Evolutionary conservation across 2,888 invertebrate species (phyloP), one percentile per base, ranked within the genome.

Genomic region (Melieria crassipennis): DNA sequence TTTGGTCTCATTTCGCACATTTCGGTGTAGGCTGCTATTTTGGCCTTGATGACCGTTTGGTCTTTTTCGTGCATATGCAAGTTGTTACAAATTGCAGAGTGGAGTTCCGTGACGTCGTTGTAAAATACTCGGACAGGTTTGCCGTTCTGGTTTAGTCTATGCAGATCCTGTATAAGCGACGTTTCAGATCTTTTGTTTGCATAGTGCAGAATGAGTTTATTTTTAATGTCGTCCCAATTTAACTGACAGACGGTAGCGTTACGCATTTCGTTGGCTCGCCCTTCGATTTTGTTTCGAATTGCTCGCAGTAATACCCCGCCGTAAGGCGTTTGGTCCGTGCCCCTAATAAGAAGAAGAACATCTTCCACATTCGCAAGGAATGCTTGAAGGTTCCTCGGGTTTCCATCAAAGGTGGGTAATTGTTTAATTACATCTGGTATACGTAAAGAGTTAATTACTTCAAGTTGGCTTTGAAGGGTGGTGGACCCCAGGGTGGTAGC

Each of bases 361-460:
- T 76, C 75, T 52, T 75, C 71, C 7, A 75, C 30, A 30, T 30
- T 30, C 70, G 57, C 76, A 76, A 55, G 6, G 6, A 55, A 11
- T 6, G 6, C 5, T 13, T n/a, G 55, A 55, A 72, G 30, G 30
- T 30, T 30, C 30, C 3, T 30, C 30, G 30, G 30, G 30, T 30
- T 1, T 50, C 69, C 48, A 4, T 71, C 69, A n/a, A 72, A 73
- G 0, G 69, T 70, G 0, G 76, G 75, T 13, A 76, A 48, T 56
- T 78, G 73, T 48, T 76, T 76, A 10, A 75, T 75, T n/a, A 73
- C 75, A 56, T 77, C 76, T 0, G 76, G 75, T 6, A 77, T 70
- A 50, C 75, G 50, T 10, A 75, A 10, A 43, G 61, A 43, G 56
- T 30, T 30, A 30, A 2, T 2, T 2, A 30, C 30, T 30, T 30